Percentiles rank a stretch among this genome's conserved stretches.
Conservation (phyloP, 2,797 vertebrate genomes). For the Notoglanidium macrostoma region DNA sequence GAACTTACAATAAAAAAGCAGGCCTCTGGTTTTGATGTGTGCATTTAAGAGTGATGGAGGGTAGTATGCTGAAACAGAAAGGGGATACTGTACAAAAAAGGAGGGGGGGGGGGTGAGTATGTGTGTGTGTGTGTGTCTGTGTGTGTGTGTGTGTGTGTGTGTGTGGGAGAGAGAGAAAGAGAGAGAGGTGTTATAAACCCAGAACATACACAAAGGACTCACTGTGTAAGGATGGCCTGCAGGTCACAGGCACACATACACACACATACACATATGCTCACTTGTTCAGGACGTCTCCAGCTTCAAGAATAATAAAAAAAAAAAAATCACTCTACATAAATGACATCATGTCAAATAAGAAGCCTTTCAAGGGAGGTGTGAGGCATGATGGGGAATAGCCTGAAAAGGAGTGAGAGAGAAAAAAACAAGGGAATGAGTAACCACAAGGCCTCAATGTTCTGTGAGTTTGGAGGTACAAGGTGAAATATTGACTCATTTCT, state of each 20-base stretch:
- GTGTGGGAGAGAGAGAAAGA: slow-evolving; percentile 62
- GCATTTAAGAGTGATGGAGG: slow-evolving; percentile 61
- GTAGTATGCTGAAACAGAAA: slow-evolving; percentile 60
- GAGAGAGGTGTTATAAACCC: slow-evolving; percentile 73
- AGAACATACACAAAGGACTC: slow-evolving; percentile 70
- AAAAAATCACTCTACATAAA: not conserved
- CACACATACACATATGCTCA: slow-evolving; percentile 35
- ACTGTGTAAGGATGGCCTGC: slow-evolving; percentile 70
- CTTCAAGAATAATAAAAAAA: slow-evolving; percentile 35
- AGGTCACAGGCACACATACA: slow-evolving; percentile 57
- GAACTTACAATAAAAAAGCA: slow-evolving; percentile 64
- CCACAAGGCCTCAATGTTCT: slow-evolving; percentile 69
- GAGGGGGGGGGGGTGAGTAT: not conserved
- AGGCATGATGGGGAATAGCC: slow-evolving; percentile 25
- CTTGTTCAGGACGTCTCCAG: slow-evolving; percentile 40
- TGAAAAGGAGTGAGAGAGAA: slow-evolving; percentile 12
- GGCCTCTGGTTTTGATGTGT: slow-evolving; percentile 61
- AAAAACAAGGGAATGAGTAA: slow-evolving; percentile 29
- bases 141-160: slow-evolving; percentile 30
- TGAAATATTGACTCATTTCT: not conserved
- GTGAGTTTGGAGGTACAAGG: not conserved
- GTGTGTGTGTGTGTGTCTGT: slow-evolving; percentile 18
- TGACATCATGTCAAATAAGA: slow-evolving; percentile 69
- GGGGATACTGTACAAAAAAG: slow-evolving; percentile 53
- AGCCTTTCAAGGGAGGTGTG: slow-evolving; percentile 70